Percentiles rank a stretch among this genome's conserved stretches.
phyloP scores from a whole-genome alignment of 2,888 invertebrate species.

The Andrena bicolor region DNA sequence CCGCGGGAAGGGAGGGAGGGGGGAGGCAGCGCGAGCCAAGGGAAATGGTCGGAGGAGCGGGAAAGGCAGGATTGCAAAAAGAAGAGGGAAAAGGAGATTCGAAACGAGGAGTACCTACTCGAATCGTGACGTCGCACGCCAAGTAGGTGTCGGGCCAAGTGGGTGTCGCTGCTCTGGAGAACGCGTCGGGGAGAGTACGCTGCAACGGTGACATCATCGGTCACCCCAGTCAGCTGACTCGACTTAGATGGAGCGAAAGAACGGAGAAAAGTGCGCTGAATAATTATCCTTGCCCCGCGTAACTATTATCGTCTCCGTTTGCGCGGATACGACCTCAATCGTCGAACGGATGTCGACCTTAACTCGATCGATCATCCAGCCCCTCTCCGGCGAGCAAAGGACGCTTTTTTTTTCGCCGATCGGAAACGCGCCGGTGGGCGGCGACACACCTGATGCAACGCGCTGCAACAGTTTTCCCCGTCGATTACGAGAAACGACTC shows the following conservation, averaged over 20 bases:
- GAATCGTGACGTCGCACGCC: conserved; percentile 70
- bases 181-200: conserved; percentile 67
- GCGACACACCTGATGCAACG: conserved; percentile 37
- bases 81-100: conserved; percentile 22
- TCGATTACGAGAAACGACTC: not conserved
- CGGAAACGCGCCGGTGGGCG: conserved; percentile 57
- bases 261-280: conserved; percentile 74
- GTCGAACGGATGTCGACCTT: conserved; percentile 61
- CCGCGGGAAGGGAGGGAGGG: not conserved
- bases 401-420: conserved; percentile 21
- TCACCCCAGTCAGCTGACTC: conserved; percentile 80
- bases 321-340: conserved; percentile 43
- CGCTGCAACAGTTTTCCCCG: not conserved
- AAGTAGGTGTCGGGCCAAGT: conserved; percentile 74
- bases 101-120: conserved; percentile 58
- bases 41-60: not conserved
- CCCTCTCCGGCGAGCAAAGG: not conserved
- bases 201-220: conserved; percentile 83
- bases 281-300: conserved; percentile 60
- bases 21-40: not conserved
- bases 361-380: conserved; percentile 24
- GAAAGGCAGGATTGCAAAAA: conserved; percentile 18
- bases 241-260: conserved; percentile 85
- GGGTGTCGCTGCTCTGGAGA: conserved; percentile 70
- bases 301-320: conserved; percentile 48